A percentile compares a stretch with the other conserved stretches of the same genome.
phyloP scores from a whole-genome alignment of 2,888 invertebrate species.

The Cheilosia grossa region DNA sequence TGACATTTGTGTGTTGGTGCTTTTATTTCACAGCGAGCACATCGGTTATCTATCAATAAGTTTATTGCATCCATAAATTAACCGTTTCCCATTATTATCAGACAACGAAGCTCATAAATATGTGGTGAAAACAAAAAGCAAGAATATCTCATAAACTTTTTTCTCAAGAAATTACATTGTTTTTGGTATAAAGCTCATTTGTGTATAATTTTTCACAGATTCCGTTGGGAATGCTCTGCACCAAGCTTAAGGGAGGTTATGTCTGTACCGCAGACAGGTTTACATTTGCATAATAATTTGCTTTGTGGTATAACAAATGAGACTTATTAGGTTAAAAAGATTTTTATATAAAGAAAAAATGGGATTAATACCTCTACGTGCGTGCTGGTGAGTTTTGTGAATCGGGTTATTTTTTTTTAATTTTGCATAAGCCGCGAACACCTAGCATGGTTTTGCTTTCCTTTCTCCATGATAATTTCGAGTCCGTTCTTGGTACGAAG shows the following conservation, averaged over 20 bases:
- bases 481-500: no score
- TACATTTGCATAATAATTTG: constrained; percentile 18
- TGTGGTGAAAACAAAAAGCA: no score
- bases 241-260: not conserved
- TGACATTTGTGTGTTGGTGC: not conserved
- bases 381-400: not conserved
- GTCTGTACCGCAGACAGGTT: constrained; percentile 3
- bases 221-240: not conserved
- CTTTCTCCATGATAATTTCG: no score
- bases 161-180: not conserved
- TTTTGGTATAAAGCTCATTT: constrained; percentile 4
- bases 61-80: constrained; percentile 44
- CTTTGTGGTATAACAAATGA: constrained; percentile 2
- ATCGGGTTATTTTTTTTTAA: not conserved
- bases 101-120: not conserved
- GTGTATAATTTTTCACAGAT: not conserved
- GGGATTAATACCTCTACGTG: not conserved
- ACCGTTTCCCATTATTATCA: constrained; percentile 6
- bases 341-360: not conserved
- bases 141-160: not conserved
- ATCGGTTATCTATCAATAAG: constrained; percentile 22
- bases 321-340: constrained; percentile 13
- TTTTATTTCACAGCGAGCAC: constrained; percentile 3
- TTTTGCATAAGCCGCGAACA: no score
- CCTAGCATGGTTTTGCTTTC: no score